Base-by-base conservation (phyloP, 1,140 invertebrate genomes). In the Arctopsyche grandis region DNA sequence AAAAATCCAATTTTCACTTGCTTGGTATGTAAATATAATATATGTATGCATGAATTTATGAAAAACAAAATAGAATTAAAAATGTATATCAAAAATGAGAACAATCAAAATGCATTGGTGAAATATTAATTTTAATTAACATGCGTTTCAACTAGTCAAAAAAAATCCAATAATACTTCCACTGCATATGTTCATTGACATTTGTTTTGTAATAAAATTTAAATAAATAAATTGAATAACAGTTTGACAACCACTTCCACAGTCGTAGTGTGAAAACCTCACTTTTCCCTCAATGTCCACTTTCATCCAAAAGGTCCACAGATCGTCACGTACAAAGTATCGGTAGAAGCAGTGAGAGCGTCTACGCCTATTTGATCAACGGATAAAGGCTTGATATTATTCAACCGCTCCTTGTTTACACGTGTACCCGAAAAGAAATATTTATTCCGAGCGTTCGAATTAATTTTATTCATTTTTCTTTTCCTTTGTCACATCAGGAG, bases 401-500 rank as follows among this genome's bases (percentile, higher is more conserved):
- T 66, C 63, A 66, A 66, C 63, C 63, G 63, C 63, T 66, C 48
- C 48, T 16, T 66, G 14, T 66, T 66, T 66, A 22, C 22, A 12
- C 63, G 22, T 10, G 24, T 26, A 22, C 5, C 63, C 63, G 26
- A 66, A 66, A 66, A 66, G 4, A 66, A 66, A 66, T 26, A 66
- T 66, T 66, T 66, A 66, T 29, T 19, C 1, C 58, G 58, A 19
- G 58, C 63, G 24, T 29, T 22, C 7, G 19, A 66, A 66, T 22
- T 14, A 1, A 66, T 19, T 19, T 60, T 60, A 19, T 19, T 60
- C 16, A 5, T 3, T 60, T n/a, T 21, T 14, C 10, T 66, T 24
- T 66, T 3, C 26, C 12, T 24, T 26, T 66, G 5, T 26, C 63
- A 63, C 24, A 66, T 26, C 84, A 89, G 88, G 88, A 22, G 87